Evolutionary conservation across 1,140 invertebrate species (phyloP), one percentile per base, ranked within the genome.

Genomic region (Helicoverpa armigera): DNA sequence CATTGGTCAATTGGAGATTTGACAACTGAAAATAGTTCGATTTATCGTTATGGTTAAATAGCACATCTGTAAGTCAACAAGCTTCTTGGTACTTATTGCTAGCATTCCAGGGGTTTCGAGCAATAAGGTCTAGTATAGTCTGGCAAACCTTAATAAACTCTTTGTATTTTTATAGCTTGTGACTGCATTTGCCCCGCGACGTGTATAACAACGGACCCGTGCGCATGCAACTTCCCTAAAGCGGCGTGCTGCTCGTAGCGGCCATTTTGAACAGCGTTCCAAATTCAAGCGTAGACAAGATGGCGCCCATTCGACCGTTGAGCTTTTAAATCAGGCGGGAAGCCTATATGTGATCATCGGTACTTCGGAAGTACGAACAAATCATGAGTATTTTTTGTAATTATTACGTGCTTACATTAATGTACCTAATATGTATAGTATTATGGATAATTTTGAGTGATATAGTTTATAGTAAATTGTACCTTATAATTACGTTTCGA

Each of bases 121-220:
- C 23, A 23, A 23, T 23, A 23, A 23, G 23, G 23, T 23, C 23
- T 23, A 23, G 0, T 23, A 23, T 23, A 23, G 23, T 23, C 1
- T 23, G 23, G n/a, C n/a, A n/a, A n/a, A n/a, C 3, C 9, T 4
- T 56, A 56, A 58, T 58, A 23, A n/a, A 43, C 13, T 31, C 7
- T 69, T 70, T 53, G n/a, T 73, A 0, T 54, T 78, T 72, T 89
- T 89, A 1, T 86, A 94, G 92, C 92, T 31, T 94, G 92, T 74
- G 80, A 87, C 63, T 94, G 91, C 82, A 87, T 82, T 0, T 93
- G 91, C 67, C 92, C 92, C n/a, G 86, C 91, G 18, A 83, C 90
- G 77, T 94, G 92, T 77, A 94, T 94, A 65, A 85, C 87, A 50
- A 94, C 89, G 14, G 91, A 93, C 74, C 92, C 92, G 0, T 94